Evolutionary conservation across 2,888 invertebrate species (phyloP).

Genomic region (Lasioglossum marginatum): DNA sequence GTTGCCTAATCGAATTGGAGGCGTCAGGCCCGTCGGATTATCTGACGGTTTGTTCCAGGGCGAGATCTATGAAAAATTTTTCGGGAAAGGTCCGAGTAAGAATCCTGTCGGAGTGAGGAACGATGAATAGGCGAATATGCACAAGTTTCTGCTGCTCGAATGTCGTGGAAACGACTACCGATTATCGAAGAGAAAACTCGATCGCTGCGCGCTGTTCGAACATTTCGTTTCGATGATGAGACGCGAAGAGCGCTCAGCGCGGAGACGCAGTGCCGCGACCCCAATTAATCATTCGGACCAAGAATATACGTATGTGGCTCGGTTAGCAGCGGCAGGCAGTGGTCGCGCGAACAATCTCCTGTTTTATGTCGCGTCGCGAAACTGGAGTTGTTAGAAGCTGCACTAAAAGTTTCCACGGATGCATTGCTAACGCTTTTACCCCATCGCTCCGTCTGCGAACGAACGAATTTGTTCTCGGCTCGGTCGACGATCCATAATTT

Average conservation of each 20-base stretch:
- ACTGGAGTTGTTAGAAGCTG: background rate
- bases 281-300: slow-evolving; percentile 70
- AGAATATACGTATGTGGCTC: slow-evolving; percentile 60
- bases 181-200: slow-evolving; percentile 14
- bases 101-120: background rate
- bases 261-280: slow-evolving; percentile 65
- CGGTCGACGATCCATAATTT: background rate
- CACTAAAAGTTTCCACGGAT: background rate
- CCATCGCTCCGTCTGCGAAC: background rate
- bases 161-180: background rate
- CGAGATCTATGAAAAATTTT: slow-evolving; percentile 68
- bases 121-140: too few species aligned
- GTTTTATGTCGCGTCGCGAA: background rate
- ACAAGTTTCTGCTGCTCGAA: background rate
- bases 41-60: slow-evolving; percentile 48
- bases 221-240: slow-evolving; percentile 21
- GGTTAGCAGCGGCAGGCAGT: slow-evolving; percentile 17
- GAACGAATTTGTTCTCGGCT: background rate
- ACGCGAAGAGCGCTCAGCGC: slow-evolving; percentile 15
- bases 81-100: slow-evolving; percentile 49
- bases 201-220: slow-evolving; percentile 22
- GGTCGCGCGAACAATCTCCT: background rate
- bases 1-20: slow-evolving; percentile 80
- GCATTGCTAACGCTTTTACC: background rate
- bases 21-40: slow-evolving; percentile 78